A percentile compares a stretch with the other conserved stretches of the same genome.
Evolutionary conservation across 2,888 invertebrate genomes (phyloP).

Genomic region (Machimus rusticus): DNA sequence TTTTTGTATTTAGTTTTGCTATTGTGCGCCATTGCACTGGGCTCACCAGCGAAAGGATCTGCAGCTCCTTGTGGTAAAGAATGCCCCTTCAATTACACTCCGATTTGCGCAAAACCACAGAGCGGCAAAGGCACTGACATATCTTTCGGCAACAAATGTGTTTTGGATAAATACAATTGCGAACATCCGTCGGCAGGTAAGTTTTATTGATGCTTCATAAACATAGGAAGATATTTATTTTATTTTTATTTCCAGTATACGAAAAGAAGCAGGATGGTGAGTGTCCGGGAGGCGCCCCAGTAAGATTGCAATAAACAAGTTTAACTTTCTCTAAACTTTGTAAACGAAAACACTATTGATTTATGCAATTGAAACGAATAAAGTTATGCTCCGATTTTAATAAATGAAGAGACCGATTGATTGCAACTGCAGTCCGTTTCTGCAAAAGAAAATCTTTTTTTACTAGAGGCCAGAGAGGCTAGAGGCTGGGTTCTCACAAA

Average conservation of each 20-base stretch:
- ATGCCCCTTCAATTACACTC: conserved; percentile 55
- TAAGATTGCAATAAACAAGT: conserved; percentile 57
- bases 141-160: conserved; percentile 59
- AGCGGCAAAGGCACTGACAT: conserved; percentile 47
- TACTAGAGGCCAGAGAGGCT: too few relatives aligned
- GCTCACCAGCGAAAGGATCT: background rate
- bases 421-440: background rate
- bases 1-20: background rate
- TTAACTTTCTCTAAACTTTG: background rate
- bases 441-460: background rate
- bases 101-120: conserved; percentile 46
- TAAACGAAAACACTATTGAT: background rate
- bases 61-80: background rate
- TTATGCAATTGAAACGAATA: background rate
- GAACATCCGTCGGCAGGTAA: conserved; percentile 59
- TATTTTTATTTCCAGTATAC: conserved; percentile 51
- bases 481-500: background rate
- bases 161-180: conserved; percentile 60
- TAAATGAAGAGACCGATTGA: background rate
- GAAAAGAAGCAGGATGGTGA: conserved; percentile 56
- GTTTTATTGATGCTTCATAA: conserved; percentile 27
- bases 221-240: background rate
- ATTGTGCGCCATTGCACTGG: background rate
- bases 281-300: conserved; percentile 59
- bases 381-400: background rate